Conservation (phyloP, 2,113 vertebrate genomes). For the Dromaius novaehollandiae region DNA sequence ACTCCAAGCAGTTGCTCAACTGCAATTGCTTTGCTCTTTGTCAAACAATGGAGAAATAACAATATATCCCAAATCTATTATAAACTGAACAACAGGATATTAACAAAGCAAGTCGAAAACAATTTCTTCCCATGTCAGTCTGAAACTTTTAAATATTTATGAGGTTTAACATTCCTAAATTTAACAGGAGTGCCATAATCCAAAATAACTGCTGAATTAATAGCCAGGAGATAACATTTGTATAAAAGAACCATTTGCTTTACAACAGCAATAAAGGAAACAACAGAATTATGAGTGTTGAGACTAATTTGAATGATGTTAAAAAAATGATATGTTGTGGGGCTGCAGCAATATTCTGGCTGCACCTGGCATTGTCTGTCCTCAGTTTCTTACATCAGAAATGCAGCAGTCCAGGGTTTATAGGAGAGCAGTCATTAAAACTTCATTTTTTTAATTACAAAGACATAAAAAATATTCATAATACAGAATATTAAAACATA, state of each 20-base stretch:
- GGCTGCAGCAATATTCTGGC: constrained; percentile 29
- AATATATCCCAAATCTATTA: constrained; percentile 48
- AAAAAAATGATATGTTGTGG: constrained; percentile 59
- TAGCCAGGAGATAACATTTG: constrained; percentile 81
- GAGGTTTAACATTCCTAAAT: constrained; percentile 71
- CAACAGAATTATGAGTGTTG: constrained; percentile 77
- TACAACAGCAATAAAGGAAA: constrained; percentile 82
- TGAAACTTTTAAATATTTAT: constrained; percentile 77
- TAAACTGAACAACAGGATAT: constrained; percentile 58
- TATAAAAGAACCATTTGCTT: constrained; percentile 82
- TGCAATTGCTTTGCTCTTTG: constrained; percentile 11
- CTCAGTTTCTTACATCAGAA: constrained; percentile 58
- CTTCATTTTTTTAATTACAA: constrained; percentile 63
- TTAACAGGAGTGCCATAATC: constrained; percentile 78
- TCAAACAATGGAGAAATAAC: constrained; percentile 23
- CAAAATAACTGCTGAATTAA: constrained; percentile 82
- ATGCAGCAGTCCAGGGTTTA: constrained; percentile 60
- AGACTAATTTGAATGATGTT: constrained; percentile 80
- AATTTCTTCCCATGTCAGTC: constrained; percentile 69
- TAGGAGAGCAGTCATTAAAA: constrained; percentile 66
- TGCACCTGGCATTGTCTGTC: constrained; percentile 63
- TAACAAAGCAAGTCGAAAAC: constrained; percentile 76
- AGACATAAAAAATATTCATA: constrained; percentile 57
- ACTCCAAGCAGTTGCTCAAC: not conserved
- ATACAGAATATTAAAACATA: constrained; percentile 66